phyloP scores from a whole-genome alignment of 2,797 vertebrate species.

The Holocentrus rufus region DNA sequence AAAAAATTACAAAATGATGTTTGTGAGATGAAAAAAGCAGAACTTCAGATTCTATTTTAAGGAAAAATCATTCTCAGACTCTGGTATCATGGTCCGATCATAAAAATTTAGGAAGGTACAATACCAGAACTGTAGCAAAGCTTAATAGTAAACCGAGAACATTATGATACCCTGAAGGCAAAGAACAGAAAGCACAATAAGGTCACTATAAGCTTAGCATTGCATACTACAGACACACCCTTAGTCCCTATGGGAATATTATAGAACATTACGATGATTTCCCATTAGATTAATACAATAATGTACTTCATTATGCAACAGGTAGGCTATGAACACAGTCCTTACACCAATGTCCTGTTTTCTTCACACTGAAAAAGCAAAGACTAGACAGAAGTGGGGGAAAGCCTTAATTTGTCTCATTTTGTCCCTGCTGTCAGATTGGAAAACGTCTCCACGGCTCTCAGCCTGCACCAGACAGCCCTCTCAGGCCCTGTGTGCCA shows the following conservation, averaged over 20 bases:
- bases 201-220: neutral
- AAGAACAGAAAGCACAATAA: neutral
- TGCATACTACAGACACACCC: neutral
- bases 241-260: conserved; percentile 14
- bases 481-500: conserved; percentile 2
- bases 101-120: too few relatives aligned
- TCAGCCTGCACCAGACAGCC: conserved; percentile 41
- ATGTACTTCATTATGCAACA: neutral
- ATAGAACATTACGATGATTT: neutral
- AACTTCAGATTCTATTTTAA: neutral
- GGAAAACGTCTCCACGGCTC: conserved; percentile 50
- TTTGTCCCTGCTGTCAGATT: conserved; percentile 40
- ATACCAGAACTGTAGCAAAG: too few relatives aligned
- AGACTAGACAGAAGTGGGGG: neutral
- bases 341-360: neutral
- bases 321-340: neutral
- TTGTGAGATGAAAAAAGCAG: neutral
- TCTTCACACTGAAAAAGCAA: neutral
- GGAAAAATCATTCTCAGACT: too few relatives aligned
- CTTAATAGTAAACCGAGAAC: too few relatives aligned
- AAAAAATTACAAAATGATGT: neutral
- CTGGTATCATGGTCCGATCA: too few relatives aligned
- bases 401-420: conserved; percentile 5
- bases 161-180: neutral
- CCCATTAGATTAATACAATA: neutral